Percentiles rank a stretch among this genome's conserved stretches.
These are phyloP conservation scores for Abrostola triplasia DNA, from an alignment of 2,888 invertebrate species.

Conservation along the genomic window DNA sequence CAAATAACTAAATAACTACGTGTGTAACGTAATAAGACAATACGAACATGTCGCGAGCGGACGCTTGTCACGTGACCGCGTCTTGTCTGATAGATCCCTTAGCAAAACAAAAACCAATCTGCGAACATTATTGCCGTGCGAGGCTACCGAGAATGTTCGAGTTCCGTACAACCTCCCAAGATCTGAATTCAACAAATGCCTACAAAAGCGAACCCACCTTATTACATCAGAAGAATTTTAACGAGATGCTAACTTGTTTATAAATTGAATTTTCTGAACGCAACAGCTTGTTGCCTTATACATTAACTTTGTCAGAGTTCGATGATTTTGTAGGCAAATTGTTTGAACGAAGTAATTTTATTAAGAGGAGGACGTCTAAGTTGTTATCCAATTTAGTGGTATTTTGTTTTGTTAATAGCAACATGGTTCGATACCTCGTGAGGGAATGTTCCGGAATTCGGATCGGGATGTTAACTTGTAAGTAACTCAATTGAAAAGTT, in stretches of 20 bases:
- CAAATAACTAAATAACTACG: too few species aligned
- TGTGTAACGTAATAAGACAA: too few species aligned
- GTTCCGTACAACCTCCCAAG: constrained; percentile 40
- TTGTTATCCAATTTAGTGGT: constrained; percentile 60
- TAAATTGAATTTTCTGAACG: constrained; percentile 84
- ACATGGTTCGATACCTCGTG: constrained; percentile 49
- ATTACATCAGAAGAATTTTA: constrained; percentile 86
- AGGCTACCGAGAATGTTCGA: constrained; percentile 60
- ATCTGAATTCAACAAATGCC: constrained; percentile 72
- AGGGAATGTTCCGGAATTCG: constrained; percentile 32
- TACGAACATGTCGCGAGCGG: too few species aligned
- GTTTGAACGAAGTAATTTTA: constrained; percentile 69
- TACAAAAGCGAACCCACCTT: constrained; percentile 72
- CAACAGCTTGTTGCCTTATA: constrained; percentile 80
- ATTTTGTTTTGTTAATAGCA: constrained; percentile 55
- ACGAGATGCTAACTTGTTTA: constrained; percentile 87
- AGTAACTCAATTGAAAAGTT: constrained; percentile 39
- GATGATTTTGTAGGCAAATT: constrained; percentile 78
- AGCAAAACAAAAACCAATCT: constrained; percentile 57
- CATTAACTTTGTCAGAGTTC: constrained; percentile 84
- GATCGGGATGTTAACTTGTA: constrained; percentile 28
- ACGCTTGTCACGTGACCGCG: too few species aligned
- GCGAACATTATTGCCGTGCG: constrained; percentile 51
- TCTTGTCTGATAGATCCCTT: constrained; percentile 25
- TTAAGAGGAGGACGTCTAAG: constrained; percentile 61